Percentiles rank a stretch among this genome's conserved stretches.
phyloP scores from a whole-genome alignment of 2,797 vertebrate species.

The Anolis apletophallus region DNA sequence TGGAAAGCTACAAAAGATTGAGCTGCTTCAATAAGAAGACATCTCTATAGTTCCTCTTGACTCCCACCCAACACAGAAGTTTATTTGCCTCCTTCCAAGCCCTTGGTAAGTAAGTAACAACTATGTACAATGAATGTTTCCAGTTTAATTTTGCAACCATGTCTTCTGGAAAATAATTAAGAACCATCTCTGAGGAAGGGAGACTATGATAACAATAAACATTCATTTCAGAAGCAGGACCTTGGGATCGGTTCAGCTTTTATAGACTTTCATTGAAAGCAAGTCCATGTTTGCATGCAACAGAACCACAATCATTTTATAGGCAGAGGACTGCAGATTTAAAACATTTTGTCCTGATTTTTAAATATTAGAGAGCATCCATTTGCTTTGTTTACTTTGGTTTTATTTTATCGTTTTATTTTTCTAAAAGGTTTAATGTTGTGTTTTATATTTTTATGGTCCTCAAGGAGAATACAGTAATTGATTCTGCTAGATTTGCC shows the following conservation, averaged over 20 bases:
- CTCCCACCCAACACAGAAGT: not conserved
- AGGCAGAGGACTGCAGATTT: not conserved
- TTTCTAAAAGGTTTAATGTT: not conserved
- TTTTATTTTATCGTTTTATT: not conserved
- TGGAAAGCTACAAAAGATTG: not conserved
- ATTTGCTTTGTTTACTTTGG: not conserved
- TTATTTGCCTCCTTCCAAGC: not conserved
- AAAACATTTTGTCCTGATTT: not conserved
- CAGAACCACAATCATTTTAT: not conserved
- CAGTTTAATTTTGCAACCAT: not conserved
- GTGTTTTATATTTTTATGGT: not conserved
- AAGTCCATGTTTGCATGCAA: not conserved
- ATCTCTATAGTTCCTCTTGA: not conserved
- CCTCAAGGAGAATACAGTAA: too few species aligned
- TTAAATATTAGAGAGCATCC: not conserved
- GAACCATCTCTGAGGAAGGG: not conserved
- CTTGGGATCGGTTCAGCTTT: not conserved
- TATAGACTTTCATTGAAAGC: not conserved
- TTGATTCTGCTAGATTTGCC: too few species aligned
- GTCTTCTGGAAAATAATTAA: not conserved
- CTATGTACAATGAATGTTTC: too few species aligned
- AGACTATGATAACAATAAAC: not conserved
- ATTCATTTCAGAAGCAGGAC: not conserved
- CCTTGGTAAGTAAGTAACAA: conserved; percentile 4
- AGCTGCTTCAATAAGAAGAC: too few species aligned